phyloP scores from a whole-genome alignment of 2,888 invertebrate genomes.

The Brachyopa scutellaris region DNA sequence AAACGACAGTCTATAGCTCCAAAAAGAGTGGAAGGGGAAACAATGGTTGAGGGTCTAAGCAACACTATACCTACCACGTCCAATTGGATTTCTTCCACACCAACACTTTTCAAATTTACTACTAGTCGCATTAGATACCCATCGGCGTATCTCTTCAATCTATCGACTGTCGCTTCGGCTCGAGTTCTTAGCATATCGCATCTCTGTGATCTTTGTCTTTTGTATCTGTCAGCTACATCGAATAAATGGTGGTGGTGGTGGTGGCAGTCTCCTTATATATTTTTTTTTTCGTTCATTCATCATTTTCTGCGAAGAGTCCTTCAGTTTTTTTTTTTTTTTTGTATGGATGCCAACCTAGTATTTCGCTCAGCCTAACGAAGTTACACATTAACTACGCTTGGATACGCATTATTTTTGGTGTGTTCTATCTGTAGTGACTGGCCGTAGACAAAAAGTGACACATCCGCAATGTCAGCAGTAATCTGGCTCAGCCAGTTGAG shows the following conservation, averaged over 20 bases:
- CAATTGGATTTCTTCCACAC: conserved; percentile 81
- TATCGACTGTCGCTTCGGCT: conserved; percentile 73
- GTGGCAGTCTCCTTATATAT: too few species aligned
- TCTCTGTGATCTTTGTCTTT: conserved; percentile 68
- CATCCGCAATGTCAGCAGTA: conserved; percentile 71
- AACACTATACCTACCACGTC: conserved; percentile 76
- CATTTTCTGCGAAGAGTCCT: conserved; percentile 43
- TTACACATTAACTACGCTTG: conserved; percentile 72
- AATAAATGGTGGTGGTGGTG: conserved; percentile 3
- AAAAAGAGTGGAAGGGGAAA: too few species aligned
- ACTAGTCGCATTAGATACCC: conserved; percentile 74
- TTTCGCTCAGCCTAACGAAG: conserved; percentile 65
- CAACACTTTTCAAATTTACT: conserved; percentile 81
- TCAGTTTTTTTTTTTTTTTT: conserved; percentile 12
- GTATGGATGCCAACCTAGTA: conserved; percentile 39
- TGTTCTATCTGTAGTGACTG: conserved; percentile 46
- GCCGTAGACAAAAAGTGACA: conserved; percentile 61
- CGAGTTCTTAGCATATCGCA: conserved; percentile 71
- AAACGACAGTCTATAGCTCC: too few species aligned
- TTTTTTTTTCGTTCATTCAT: conserved; percentile 41
- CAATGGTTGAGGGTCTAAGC: too few species aligned
- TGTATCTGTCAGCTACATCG: conserved; percentile 70
- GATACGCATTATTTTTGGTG: conserved; percentile 71
- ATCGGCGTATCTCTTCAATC: conserved; percentile 74
- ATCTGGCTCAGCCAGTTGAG: conserved; percentile 69